Conservation (phyloP, 2,113 vertebrate species). For the Salvelinus sp. region DNA sequence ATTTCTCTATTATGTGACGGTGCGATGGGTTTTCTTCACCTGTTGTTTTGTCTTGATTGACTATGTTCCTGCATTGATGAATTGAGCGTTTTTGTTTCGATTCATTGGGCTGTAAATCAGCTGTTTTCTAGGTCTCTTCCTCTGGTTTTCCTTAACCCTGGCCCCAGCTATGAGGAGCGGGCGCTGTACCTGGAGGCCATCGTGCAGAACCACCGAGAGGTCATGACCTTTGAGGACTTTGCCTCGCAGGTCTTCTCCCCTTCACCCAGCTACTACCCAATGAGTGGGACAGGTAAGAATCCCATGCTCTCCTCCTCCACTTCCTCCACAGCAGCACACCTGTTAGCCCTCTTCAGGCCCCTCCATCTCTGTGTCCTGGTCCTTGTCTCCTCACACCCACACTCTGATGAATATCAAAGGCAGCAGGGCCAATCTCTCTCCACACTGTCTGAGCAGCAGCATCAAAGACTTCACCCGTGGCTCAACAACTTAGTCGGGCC, state of each 20-base stretch:
- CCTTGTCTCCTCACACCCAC: slow-evolving; percentile 43
- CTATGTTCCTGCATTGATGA: not conserved
- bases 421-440: slow-evolving; percentile 35
- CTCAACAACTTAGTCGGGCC: slow-evolving; percentile 25
- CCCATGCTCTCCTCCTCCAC: too few species aligned
- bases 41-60: not conserved
- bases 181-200: slow-evolving; percentile 97
- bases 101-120: not conserved
- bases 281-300: slow-evolving; percentile 90
- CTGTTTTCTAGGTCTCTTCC: not conserved
- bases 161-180: slow-evolving; percentile 89
- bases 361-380: too few species aligned
- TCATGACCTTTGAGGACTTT: slow-evolving; percentile 97
- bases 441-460: slow-evolving; percentile 45
- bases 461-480: slow-evolving; percentile 60
- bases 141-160: slow-evolving; percentile 77
- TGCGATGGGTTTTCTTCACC: too few species aligned
- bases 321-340: not conserved
- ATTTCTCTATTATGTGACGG: too few species aligned
- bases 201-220: slow-evolving; percentile 95
- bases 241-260: slow-evolving; percentile 95
- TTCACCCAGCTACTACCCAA: slow-evolving; percentile 84
- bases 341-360: not conserved
- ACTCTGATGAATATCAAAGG: slow-evolving; percentile 77
- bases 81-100: too few species aligned